phyloP scores from a whole-genome alignment of 2,113 vertebrate species.

The Lepus europaeus region DNA sequence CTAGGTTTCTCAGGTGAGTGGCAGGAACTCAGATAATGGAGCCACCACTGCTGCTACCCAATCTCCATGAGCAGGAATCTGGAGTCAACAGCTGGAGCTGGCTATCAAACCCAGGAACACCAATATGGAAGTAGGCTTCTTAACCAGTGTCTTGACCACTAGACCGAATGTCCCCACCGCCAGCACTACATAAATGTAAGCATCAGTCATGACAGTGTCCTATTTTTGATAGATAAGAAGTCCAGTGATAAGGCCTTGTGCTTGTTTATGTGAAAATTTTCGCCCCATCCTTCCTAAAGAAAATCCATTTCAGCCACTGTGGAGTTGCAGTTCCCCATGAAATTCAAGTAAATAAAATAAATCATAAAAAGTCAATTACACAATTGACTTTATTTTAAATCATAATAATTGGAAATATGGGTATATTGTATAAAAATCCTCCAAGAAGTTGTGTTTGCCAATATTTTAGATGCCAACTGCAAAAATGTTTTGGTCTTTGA shows the following conservation, averaged over 20 bases:
- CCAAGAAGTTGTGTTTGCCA: neutral
- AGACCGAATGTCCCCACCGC: no score
- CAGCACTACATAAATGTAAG: neutral
- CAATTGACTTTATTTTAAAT: slow-evolving; percentile 30
- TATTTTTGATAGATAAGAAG: neutral
- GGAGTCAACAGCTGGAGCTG: no score
- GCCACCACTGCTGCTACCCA: no score
- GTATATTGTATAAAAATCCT: neutral
- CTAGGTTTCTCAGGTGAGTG: no score
- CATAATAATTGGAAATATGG: slow-evolving; percentile 38
- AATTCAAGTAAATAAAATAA: no score
- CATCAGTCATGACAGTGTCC: neutral
- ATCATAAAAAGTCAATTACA: neutral
- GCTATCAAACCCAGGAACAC: no score
- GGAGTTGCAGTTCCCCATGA: fast-evolving
- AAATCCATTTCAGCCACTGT: neutral
- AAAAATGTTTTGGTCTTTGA: slow-evolving; percentile 25
- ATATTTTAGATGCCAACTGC: neutral
- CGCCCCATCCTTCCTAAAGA: neutral
- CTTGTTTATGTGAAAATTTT: neutral
- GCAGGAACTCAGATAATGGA: no score
- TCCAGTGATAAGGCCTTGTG: neutral
- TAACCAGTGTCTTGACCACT: no score
- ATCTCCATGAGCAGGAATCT: no score
- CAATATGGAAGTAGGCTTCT: no score